phyloP scores from a whole-genome alignment of 2,797 vertebrate species.

The Galagoides demidoff region DNA sequence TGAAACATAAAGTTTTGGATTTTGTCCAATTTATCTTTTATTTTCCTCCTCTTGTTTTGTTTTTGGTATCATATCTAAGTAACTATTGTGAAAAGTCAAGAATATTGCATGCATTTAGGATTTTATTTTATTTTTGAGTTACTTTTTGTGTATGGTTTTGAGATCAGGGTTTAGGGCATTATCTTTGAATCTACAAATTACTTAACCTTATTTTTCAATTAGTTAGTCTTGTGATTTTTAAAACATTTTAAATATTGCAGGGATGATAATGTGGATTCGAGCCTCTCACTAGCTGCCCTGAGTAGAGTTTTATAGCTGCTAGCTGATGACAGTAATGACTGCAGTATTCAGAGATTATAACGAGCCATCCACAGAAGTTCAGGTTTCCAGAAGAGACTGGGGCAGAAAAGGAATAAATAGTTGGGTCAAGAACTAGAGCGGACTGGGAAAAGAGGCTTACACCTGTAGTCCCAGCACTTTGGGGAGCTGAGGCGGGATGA shows the following conservation, averaged over 20 bases:
- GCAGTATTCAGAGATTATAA: neutral
- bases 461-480: neutral
- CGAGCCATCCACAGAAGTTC: fast-evolving
- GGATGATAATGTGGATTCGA: neutral
- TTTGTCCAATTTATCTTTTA: neutral
- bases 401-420: fast-evolving
- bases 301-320: neutral
- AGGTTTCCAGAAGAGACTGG: fast-evolving
- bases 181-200: neutral
- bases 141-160: neutral
- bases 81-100: neutral
- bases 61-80: neutral
- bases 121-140: neutral
- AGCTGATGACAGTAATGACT: fast-evolving
- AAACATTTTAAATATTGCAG: neutral
- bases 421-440: neutral
- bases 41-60: neutral
- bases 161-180: neutral
- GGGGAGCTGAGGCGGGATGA: neutral
- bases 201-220: neutral
- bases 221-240: neutral
- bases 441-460: too few species aligned
- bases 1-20: neutral
- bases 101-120: neutral
- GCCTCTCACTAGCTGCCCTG: neutral